phyloP scores from a whole-genome alignment of 2,797 vertebrate genomes.

The Leucoraja ocellata region DNA sequence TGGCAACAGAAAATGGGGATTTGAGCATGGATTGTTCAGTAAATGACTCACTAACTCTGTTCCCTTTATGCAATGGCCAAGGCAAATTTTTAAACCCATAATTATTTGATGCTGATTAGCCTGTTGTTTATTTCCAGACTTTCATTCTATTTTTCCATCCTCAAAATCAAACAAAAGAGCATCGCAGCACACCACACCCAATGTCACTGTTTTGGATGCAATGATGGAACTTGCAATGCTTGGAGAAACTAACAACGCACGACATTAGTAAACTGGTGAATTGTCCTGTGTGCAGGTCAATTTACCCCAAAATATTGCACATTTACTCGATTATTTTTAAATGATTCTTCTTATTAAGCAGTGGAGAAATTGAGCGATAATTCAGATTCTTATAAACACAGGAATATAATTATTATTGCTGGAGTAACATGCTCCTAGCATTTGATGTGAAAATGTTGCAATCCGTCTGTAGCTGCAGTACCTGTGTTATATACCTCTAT shows the following conservation, averaged over 20 bases:
- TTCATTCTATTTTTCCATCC: neutral
- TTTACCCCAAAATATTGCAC: neutral
- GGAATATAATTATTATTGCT: too few relatives aligned
- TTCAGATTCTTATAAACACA: neutral
- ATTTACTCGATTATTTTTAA: neutral
- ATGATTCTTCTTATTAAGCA: neutral
- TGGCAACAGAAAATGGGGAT: neutral
- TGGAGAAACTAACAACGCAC: neutral
- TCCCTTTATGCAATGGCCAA: neutral
- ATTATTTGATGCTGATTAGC: neutral
- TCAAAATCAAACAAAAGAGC: neutral
- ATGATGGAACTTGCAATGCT: neutral
- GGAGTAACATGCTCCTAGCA: neutral
- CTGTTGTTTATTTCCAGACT: neutral
- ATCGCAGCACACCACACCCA: neutral
- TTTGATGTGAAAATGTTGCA: neutral
- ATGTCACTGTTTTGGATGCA: neutral
- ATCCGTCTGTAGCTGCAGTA: neutral
- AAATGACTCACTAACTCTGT: neutral
- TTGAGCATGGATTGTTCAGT: neutral
- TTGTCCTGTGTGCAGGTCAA: neutral
- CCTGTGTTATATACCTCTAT: neutral
- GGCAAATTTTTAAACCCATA: neutral
- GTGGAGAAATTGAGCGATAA: neutral
- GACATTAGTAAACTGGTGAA: neutral